Percentiles rank a stretch among this genome's conserved stretches.
phyloP scores from a whole-genome alignment of 2,888 invertebrate species.

The Orgyia antiqua region DNA sequence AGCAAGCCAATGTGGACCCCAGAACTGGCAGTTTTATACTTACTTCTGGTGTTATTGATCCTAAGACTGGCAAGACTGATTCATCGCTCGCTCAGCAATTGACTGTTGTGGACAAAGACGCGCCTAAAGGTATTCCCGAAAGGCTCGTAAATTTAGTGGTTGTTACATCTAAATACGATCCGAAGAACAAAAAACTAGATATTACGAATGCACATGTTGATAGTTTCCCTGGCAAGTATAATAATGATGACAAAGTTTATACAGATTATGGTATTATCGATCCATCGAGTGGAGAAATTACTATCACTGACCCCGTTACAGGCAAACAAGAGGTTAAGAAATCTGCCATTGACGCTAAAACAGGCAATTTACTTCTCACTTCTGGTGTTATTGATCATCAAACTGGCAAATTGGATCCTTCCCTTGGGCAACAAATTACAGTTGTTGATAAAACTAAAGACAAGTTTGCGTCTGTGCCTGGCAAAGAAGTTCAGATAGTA shows the following conservation, averaged over 20 bases:
- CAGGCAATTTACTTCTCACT: conserved; percentile 78
- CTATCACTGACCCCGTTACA: conserved; percentile 77
- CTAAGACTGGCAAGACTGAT: conserved; percentile 80
- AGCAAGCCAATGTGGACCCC: conserved; percentile 77
- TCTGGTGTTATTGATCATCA: conserved; percentile 78
- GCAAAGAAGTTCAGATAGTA: conserved; percentile 73
- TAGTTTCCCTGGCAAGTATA: conserved; percentile 55
- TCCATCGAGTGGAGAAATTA: conserved; percentile 76
- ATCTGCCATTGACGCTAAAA: conserved; percentile 80
- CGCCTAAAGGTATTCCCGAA: conserved; percentile 64
- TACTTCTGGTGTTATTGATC: conserved; percentile 79
- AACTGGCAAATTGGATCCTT: conserved; percentile 72
- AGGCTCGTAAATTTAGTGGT: conserved; percentile 70
- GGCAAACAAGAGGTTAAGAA: conserved; percentile 81
- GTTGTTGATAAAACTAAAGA: conserved; percentile 65
- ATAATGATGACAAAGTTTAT: conserved; percentile 73
- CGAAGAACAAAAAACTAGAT: conserved; percentile 70
- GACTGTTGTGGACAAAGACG: conserved; percentile 64
- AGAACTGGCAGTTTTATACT: conserved; percentile 77
- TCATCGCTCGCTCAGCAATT: conserved; percentile 80
- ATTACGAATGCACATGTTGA: conserved; percentile 71
- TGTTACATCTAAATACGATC: conserved; percentile 78
- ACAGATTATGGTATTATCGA: conserved; percentile 78
- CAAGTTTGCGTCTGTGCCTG: conserved; percentile 50
- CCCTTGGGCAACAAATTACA: conserved; percentile 76